Evolutionary conservation across 1,140 invertebrate species (phyloP), one percentile per base, ranked within the genome.

Genomic region (Drosophila triauraria): DNA sequence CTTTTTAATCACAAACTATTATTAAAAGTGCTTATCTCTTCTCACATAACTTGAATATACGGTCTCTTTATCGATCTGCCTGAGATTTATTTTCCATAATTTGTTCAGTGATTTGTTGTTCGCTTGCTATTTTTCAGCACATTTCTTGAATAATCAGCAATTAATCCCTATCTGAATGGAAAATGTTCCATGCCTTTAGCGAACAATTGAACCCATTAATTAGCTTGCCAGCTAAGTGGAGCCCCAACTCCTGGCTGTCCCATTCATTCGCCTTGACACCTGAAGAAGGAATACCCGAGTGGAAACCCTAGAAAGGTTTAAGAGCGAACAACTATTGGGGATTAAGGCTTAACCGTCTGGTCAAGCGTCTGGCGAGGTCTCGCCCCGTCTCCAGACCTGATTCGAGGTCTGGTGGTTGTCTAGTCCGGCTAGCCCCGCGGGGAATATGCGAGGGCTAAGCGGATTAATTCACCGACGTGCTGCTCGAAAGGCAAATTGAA

Each of bases 321-420:
- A 50, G 58, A 53, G 56, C n/a, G 71, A 74, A 80, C 80, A 83
- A 83, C 77, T 88, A 88, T 80, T 70, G 64, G 60, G 84, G 84
- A 88, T 88, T 87, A 87, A 61, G 75, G 84, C 77, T 88, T 90
- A 84, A 72, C 85, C 79, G 84, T 88, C 84, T 88, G 84, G 80
- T 62, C 79, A 84, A 72, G 59, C 64, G 84, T 80, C 85, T 87
- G 76, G 80, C 48, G 42, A 17, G 51, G 59, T 63, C 54, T 64
- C 25, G 38, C 46, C 40, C 44, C 35, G 20, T 30, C 30, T 8
- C 5, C 62, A n/a, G 23, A 43, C 23, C 50, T 46, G 74, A 78
- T 78, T 78, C 74, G 68, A 58, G 40, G 68, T 83, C 80, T 83
- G 84, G 70, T 54, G 56, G 68, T 70, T 75, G 84, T 87, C 84